Conservation (phyloP, 2,888 invertebrate genomes). For the Horisme vitalbata region DNA sequence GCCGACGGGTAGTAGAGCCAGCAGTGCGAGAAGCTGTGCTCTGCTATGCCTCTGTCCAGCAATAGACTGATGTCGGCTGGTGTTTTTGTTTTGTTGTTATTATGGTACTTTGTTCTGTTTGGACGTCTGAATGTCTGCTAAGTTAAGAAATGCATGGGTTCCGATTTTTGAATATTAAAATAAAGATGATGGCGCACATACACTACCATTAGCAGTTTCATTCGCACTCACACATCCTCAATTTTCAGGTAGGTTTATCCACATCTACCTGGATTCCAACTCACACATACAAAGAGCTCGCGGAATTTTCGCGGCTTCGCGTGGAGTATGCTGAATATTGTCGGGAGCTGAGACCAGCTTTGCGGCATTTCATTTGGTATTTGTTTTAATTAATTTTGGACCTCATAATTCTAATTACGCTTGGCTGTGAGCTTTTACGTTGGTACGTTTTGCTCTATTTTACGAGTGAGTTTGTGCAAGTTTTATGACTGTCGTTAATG, state of each 20-base stretch:
- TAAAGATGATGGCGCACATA: too few species aligned
- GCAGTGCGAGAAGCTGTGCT: too few species aligned
- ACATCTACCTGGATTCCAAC: slow-evolving; percentile 25
- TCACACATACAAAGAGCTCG: slow-evolving; percentile 21
- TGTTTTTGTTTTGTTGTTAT: too few species aligned
- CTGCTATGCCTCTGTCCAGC: too few species aligned
- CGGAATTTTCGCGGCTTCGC: slow-evolving; percentile 24
- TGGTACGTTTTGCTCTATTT: slow-evolving; percentile 2
- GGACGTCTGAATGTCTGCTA: too few species aligned
- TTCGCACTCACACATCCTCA: slow-evolving; percentile 18
- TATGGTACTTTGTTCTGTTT: too few species aligned
- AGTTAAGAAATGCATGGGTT: too few species aligned
- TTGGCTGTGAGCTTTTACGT: slow-evolving; percentile 9
- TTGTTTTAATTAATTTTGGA: slow-evolving; percentile 36
- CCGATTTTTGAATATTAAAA: too few species aligned
- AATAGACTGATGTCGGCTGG: too few species aligned
- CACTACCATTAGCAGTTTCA: slow-evolving; percentile 33
- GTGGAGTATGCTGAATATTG: slow-evolving; percentile 27
- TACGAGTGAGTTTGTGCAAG: slow-evolving; percentile 10
- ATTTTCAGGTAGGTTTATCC: slow-evolving; percentile 11
- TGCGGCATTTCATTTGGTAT: slow-evolving; percentile 27
- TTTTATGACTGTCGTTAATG: background rate
- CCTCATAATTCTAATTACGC: slow-evolving; percentile 26
- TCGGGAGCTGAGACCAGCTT: slow-evolving; percentile 21
- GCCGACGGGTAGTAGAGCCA: too few species aligned